Evolutionary conservation across 1,140 invertebrate species (phyloP).

Genomic region (Teleogryllus occipitalis): DNA sequence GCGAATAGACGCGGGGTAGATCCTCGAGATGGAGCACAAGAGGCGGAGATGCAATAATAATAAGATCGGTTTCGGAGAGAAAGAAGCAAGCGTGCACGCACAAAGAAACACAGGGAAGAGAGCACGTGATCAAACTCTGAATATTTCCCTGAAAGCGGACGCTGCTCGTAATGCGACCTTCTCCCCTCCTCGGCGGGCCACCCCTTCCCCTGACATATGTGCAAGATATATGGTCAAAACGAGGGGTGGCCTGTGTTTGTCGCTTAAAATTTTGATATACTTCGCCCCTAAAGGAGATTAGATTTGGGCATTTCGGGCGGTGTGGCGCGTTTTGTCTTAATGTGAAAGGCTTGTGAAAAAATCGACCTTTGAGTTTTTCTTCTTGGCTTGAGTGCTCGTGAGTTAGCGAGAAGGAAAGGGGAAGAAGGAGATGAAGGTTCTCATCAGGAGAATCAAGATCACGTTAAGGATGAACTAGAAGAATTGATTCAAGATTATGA

Average conservation of each 20-base stretch:
- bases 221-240: constrained; percentile 1
- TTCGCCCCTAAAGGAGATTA: constrained; percentile 1
- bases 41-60: not conserved
- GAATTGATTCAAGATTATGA: too few species aligned
- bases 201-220: not conserved
- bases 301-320: not conserved
- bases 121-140: not conserved
- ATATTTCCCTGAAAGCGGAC: not conserved
- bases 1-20: not conserved
- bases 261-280: constrained; percentile 5
- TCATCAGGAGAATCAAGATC: not conserved
- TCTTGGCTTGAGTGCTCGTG: not conserved
- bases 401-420: not conserved
- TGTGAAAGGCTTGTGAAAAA: not conserved
- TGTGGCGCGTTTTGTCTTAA: not conserved
- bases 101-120: not conserved
- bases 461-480: not conserved
- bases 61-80: not conserved
- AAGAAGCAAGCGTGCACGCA: not conserved
- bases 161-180: not conserved
- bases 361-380: not conserved
- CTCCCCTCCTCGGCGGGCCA: not conserved
- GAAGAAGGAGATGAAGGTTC: not conserved
- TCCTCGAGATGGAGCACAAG: not conserved
- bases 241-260: not conserved